These are phyloP conservation scores for Rhodophaea formosa DNA, from an alignment of 2,888 invertebrate genomes.

Conservation along the genomic window DNA sequence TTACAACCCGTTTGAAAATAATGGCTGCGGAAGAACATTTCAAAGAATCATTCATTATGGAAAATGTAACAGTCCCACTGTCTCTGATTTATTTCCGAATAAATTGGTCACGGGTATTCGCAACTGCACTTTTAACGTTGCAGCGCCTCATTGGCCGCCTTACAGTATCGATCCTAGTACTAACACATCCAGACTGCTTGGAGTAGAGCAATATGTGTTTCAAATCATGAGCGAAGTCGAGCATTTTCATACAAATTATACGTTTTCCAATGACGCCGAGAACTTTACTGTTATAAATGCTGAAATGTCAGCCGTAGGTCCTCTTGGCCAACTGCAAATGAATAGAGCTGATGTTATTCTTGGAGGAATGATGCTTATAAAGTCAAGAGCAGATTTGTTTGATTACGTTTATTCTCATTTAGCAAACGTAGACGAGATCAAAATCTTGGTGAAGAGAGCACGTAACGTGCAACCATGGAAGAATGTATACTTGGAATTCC, in stretches of 20 bases:
- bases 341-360: slow-evolving; percentile 35
- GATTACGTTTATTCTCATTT: slow-evolving; percentile 41
- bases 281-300: slow-evolving; percentile 35
- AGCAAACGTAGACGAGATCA: slow-evolving; percentile 43
- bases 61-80: slow-evolving; percentile 28
- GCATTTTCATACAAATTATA: slow-evolving; percentile 45
- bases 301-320: slow-evolving; percentile 42
- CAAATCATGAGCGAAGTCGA: slow-evolving; percentile 42
- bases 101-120: slow-evolving; percentile 33
- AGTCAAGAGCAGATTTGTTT: slow-evolving; percentile 36
- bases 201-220: slow-evolving; percentile 43
- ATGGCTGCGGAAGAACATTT: slow-evolving; percentile 40
- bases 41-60: slow-evolving; percentile 37
- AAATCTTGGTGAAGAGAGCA: slow-evolving; percentile 44
- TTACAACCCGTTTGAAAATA: slow-evolving; percentile 43
- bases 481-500: slow-evolving; percentile 45
- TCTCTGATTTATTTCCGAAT: slow-evolving; percentile 27
- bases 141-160: slow-evolving; percentile 37
- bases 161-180: slow-evolving; percentile 29
- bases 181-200: slow-evolving; percentile 22
- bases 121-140: slow-evolving; percentile 37
- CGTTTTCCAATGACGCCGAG: slow-evolving; percentile 34
- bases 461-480: slow-evolving; percentile 37
- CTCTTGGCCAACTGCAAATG: slow-evolving; percentile 31
- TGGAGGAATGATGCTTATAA: slow-evolving; percentile 37